A percentile compares a stretch with the other conserved stretches of the same genome.
phyloP scores from a whole-genome alignment of 2,888 invertebrate genomes.

The Nipponacmea schrenckii region DNA sequence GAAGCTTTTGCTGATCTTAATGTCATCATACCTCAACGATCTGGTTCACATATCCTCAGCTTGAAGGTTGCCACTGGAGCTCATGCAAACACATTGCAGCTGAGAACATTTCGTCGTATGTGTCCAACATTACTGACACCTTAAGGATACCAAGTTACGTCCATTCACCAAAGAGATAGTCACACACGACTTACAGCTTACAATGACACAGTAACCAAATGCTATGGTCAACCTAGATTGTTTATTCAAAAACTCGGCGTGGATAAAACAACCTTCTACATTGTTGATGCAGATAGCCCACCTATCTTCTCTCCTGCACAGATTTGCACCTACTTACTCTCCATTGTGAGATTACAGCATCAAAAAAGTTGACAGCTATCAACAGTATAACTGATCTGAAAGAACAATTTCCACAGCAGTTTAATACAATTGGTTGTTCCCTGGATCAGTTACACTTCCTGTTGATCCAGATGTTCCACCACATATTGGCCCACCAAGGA shows the following conservation, averaged over 20 bases:
- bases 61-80: neutral
- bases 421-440: slow-evolving; percentile 3
- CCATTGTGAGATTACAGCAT: neutral
- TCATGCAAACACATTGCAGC: neutral
- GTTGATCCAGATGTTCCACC: slow-evolving; percentile 4
- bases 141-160: neutral
- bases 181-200: neutral
- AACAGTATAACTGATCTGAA: neutral
- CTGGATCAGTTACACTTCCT: neutral
- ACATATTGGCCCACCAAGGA: neutral
- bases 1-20: neutral
- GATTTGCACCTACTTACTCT: neutral
- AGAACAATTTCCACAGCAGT: neutral
- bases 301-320: neutral
- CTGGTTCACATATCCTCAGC: neutral
- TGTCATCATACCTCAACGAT: neutral
- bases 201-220: slow-evolving; percentile 4
- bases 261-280: neutral
- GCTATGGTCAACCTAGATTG: neutral
- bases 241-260: neutral
- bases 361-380: neutral
- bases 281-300: slow-evolving; percentile 4
- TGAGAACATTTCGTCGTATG: neutral
- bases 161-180: neutral
- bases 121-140: neutral